Evolutionary conservation across 2,797 vertebrate genomes (phyloP), one percentile per base, ranked within the genome.

Genomic region (Cirrhinus molitorella): DNA sequence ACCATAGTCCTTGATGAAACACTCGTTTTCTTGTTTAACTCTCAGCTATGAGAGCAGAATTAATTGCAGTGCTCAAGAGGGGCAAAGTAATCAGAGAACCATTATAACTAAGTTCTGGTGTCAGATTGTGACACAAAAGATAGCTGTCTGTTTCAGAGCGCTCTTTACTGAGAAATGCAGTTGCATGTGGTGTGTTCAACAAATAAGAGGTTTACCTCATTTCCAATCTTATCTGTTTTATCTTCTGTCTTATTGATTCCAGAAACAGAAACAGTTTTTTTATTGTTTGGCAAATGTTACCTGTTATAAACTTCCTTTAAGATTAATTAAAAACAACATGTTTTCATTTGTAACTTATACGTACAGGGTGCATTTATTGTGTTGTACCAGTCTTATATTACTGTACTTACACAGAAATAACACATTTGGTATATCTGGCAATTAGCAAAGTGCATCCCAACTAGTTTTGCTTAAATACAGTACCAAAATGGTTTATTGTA

Each of bases 1-100:
- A 83, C 47, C 47, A 77, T 19, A 79, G 80, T 76, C 34, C 63
- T 83, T 80, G 51, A 70, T 40, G 43, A 79, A 61, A 53, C 47
- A 70, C 53, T 57, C 43, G 66, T 55, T 74, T 74, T 73, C 28
- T 66, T 73, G 78, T 84, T 63, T 63, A 51, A 78, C 65, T 72
- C 66, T 71, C 59, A 71, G 43, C 21, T 40, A 63, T 61, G 85
- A 83, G 70, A 67, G 53, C 68, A 55, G 68, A 74, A 83, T 72
- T 74, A 73, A 86, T 78, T 79, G 59, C 68, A 57, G 45, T 70
- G 68, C 59, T 65, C 25, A 67, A 34, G 45, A 57, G 55, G 47
- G 49, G 34, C 74, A 47, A 61, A 31, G 68, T 79, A 79, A 86
- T 83, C 71, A 83, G 59, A 61, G 68, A 83, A 49, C 37, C 45